Evolutionary conservation across 1,140 invertebrate species (phyloP).

Genomic region (Andricus grossulariae): DNA sequence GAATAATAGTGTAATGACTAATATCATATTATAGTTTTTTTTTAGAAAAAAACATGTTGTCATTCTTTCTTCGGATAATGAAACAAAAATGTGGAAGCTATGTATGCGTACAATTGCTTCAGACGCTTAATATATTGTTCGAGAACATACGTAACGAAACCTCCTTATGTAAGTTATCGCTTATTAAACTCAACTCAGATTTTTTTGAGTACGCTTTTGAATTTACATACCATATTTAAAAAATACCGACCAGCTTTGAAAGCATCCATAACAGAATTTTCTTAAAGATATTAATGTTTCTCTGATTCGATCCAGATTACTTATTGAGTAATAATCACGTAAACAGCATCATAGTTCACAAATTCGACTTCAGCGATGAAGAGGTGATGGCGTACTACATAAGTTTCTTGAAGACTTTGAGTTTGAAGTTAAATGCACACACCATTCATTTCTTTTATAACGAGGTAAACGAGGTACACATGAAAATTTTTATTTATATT

Average conservation of each 20-base stretch:
- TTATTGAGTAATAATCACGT: slow-evolving; percentile 99
- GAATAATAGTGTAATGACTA: slow-evolving; percentile 5
- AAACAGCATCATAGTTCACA: slow-evolving; percentile 99
- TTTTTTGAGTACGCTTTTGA: not conserved
- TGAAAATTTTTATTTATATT: slow-evolving; percentile 38
- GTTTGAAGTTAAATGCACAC: slow-evolving; percentile 98
- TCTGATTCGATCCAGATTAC: slow-evolving; percentile 89
- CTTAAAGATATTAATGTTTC: not conserved
- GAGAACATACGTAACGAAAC: slow-evolving; percentile 99
- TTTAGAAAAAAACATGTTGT: slow-evolving; percentile 99
- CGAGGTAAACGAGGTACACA: slow-evolving; percentile 85
- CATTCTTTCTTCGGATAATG: slow-evolving; percentile 98
- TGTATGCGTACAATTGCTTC: slow-evolving; percentile 97
- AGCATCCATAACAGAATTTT: not conserved
- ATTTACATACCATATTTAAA: no score
- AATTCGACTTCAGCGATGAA: slow-evolving; percentile 99
- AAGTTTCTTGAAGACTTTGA: slow-evolving; percentile 98
- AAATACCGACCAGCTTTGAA: no score
- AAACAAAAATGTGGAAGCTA: slow-evolving; percentile 97
- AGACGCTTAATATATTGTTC: slow-evolving; percentile 99
- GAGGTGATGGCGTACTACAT: slow-evolving; percentile 99
- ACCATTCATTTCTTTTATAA: slow-evolving; percentile 99
- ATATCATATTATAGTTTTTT: slow-evolving; percentile 90
- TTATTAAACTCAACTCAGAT: not conserved
- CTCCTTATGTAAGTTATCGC: slow-evolving; percentile 91